Evolutionary conservation across 2,888 invertebrate genomes (phyloP).

Genomic region (Pammene fasciana): DNA sequence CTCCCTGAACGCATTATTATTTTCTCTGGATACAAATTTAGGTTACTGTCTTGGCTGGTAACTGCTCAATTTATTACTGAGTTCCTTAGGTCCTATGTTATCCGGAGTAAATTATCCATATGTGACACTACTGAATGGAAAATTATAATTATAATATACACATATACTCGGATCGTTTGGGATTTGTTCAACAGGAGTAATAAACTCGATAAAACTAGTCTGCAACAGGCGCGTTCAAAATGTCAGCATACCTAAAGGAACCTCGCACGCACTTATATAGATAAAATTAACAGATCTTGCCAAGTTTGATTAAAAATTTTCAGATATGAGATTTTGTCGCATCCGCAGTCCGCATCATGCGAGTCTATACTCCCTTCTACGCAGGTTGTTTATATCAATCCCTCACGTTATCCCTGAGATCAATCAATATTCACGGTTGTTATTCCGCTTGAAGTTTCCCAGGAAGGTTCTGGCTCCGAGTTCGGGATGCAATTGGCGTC

Average conservation of each 20-base stretch:
- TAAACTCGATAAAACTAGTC: too few species aligned
- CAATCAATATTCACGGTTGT: constrained; percentile 39
- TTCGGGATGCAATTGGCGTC: constrained; percentile 37
- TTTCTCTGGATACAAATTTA: constrained; percentile 7
- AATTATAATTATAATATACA: too few species aligned
- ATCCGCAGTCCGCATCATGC: too few species aligned
- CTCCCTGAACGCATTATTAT: constrained; percentile 13
- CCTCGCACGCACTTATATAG: too few species aligned
- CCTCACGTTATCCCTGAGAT: constrained; percentile 29
- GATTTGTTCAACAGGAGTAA: too few species aligned
- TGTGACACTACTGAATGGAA: too few species aligned
- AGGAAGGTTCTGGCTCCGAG: constrained; percentile 20
- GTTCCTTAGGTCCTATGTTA: too few species aligned
- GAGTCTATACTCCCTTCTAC: background rate
- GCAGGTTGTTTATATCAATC: constrained; percentile 3
- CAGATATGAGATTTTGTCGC: too few species aligned
- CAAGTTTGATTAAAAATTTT: background rate
- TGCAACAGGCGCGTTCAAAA: too few species aligned
- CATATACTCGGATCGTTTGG: too few species aligned
- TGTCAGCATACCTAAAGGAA: too few species aligned
- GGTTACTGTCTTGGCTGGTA: background rate
- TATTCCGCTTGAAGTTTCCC: constrained; percentile 35
- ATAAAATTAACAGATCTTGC: background rate
- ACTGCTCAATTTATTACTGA: background rate
- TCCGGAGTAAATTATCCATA: too few species aligned